Base-by-base conservation (phyloP, 2,888 invertebrate species). In the Incurvaria masculella region DNA sequence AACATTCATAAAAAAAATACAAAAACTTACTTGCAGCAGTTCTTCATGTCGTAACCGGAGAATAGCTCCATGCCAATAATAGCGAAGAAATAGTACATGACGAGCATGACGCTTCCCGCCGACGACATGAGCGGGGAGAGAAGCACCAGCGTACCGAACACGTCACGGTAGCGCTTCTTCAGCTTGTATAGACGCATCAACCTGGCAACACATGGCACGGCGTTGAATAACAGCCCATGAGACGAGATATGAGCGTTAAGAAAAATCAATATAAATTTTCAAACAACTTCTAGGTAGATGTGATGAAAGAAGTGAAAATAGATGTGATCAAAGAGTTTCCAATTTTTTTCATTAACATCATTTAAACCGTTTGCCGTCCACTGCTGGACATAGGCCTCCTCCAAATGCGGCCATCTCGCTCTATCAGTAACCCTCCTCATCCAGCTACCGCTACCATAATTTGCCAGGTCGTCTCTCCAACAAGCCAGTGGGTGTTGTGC, bases 51-150 rank as follows among this genome's bases (percentile, higher is more conserved):
- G 56, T 85, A 83, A 1, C 82, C 80, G 1, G 89, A 82, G 66
- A 94, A 93, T 19, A 91, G 70, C 66, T 94, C 94, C 92, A 94
- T 94, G 46, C 92, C 94, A 60, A 94, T 84, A 55, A 94, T 89
- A 2, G 92, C 91, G 72, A 92, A 94, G 76, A 90, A 91, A 68
- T 91, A 94, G 66, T 92, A 94, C 69, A 93, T 81, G 56, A 89
- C 87, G 48, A 89, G 73, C 83, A 93, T 89, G 11, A 92, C 91
- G 54, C 91, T 83, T 11, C 88, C 88, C 0, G 93, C 89, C 0
- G 91, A 91, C 45, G 88, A 85, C 85, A 94, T 89, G 18, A 91
- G 78, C n/a, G 91, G 89, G 0, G 89, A 83, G 33, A 94, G 72
- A 52, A 92, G 83, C 21, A 91, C 89, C 45, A 92, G 72, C 0